Evolutionary conservation across 2,113 vertebrate species (phyloP).

Genomic region (Chlorodrepanis virens): DNA sequence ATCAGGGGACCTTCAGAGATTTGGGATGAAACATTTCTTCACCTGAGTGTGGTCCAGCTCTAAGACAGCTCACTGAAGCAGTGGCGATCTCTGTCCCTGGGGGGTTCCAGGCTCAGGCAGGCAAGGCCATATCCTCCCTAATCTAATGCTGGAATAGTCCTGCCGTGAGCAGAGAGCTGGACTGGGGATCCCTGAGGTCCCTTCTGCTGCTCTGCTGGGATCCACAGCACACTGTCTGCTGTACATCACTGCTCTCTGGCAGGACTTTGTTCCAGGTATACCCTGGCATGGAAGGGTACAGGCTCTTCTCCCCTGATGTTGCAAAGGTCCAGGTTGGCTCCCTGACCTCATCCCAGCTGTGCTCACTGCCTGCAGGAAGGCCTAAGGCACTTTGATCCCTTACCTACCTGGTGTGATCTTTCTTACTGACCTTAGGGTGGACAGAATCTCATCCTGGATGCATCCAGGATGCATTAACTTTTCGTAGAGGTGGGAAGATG

Average conservation of each 20-base stretch:
- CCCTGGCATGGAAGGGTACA: fast-evolving
- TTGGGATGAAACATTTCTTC: not conserved
- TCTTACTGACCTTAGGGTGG: not conserved
- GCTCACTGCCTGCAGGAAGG: not conserved
- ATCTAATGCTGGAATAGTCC: not conserved
- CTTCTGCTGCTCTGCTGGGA: not conserved
- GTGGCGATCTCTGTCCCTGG: not conserved
- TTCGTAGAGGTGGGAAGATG: not conserved
- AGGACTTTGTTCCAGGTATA: not conserved
- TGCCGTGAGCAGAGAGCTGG: not conserved
- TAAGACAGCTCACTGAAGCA: not conserved
- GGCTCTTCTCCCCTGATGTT: not conserved
- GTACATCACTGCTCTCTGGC: not conserved
- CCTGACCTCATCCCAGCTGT: not conserved
- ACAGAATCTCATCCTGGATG: not conserved
- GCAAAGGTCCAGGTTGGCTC: not conserved
- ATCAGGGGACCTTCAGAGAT: not conserved
- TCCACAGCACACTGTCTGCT: not conserved
- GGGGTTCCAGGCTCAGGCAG: not conserved
- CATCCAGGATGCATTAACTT: not conserved
- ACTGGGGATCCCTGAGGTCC: not conserved
- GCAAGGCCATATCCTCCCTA: not conserved
- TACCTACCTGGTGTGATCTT: not conserved
- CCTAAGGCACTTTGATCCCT: not conserved
- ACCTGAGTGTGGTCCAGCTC: not conserved